These are phyloP conservation scores for Philopotamus ludificatus DNA, from an alignment of 1,140 invertebrate species.

Conservation along the genomic window DNA sequence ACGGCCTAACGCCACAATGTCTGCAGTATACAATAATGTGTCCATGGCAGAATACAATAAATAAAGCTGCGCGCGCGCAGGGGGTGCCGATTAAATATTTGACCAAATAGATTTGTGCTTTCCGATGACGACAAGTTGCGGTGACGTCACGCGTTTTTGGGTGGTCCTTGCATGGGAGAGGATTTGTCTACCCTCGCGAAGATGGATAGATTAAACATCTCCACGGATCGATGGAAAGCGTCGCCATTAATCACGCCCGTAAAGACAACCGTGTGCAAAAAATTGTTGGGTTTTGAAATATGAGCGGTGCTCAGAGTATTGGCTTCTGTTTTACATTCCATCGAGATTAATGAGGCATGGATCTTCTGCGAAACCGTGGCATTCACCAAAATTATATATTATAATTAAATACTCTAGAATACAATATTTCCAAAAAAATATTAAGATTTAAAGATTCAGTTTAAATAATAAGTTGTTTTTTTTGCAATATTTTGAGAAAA, in stretches of 20 bases:
- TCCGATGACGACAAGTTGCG: slow-evolving; percentile 15
- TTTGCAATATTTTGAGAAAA: no score
- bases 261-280: neutral
- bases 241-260: slow-evolving; percentile 3
- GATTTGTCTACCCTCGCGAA: neutral
- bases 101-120: slow-evolving; percentile 38
- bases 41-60: slow-evolving; percentile 39
- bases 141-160: slow-evolving; percentile 26
- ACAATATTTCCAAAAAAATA: no score
- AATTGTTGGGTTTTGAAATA: neutral
- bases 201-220: neutral
- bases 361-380: no score
- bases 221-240: neutral
- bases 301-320: no score
- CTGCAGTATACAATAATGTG: slow-evolving; percentile 27
- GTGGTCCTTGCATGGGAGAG: slow-evolving; percentile 9
- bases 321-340: no score
- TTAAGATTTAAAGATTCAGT: no score
- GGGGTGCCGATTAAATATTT: slow-evolving; percentile 38
- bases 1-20: slow-evolving; percentile 10
- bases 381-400: no score
- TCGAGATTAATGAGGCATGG: no score
- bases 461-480: no score
- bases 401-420: no score
- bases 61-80: slow-evolving; percentile 35